Evolutionary conservation across 2,113 vertebrate genomes (phyloP).

Genomic region (Chrysochloris asiatica): DNA sequence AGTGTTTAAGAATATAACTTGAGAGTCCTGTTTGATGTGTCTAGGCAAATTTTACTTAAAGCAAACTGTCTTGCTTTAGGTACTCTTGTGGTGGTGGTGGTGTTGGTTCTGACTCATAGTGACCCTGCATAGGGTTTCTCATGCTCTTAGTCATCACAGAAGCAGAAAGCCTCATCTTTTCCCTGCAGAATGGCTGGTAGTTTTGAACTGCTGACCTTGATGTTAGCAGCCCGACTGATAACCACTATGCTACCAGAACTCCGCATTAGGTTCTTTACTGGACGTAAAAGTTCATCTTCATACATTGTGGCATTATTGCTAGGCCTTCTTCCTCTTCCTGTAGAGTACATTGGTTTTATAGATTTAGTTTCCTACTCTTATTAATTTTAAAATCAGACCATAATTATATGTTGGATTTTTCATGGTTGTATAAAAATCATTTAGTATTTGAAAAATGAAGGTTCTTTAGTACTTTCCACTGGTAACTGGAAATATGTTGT

Average conservation of each 20-base stretch:
- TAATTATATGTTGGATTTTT: conserved; percentile 3
- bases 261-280: background rate
- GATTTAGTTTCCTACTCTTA: background rate
- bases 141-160: no score
- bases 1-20: background rate
- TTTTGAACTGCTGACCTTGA: no score
- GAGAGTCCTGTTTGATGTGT: background rate
- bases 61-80: background rate
- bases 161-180: no score
- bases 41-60: background rate
- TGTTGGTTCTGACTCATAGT: no score
- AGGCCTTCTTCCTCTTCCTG: background rate
- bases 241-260: no score
- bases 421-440: conserved; percentile 12
- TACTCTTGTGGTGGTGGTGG: no score
- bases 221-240: no score
- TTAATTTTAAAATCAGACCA: conserved; percentile 17
- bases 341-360: background rate
- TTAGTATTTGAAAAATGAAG: conserved; percentile 27
- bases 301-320: background rate
- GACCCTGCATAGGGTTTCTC: no score
- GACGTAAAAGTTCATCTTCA: no score
- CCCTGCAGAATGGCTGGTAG: no score
- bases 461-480: background rate
- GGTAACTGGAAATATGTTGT: background rate